A percentile compares a stretch with the other conserved stretches of the same genome.
These are phyloP conservation scores for Entomyzon cyanotis DNA, from an alignment of 2,113 vertebrate genomes.

Conservation along the genomic window DNA sequence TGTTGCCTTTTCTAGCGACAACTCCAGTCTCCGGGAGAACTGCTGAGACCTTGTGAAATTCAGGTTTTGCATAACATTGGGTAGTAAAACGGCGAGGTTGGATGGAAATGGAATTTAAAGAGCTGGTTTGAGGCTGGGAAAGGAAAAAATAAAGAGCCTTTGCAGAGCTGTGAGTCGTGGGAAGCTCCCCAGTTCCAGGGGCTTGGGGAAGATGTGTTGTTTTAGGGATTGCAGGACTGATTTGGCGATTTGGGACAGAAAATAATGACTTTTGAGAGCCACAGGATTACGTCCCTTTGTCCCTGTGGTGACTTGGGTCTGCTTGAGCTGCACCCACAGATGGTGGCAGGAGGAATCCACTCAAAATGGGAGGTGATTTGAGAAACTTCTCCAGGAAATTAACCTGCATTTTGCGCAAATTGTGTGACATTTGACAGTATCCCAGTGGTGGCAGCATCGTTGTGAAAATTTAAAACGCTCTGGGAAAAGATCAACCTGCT, in stretches of 20 bases:
- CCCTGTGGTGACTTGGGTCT: neutral
- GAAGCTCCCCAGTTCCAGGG: neutral
- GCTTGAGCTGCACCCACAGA: neutral
- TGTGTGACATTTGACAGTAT: neutral
- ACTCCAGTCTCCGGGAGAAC: neutral
- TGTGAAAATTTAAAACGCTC: neutral
- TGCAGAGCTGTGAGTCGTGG: neutral
- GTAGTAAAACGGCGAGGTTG: neutral
- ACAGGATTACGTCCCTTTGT: fast-evolving
- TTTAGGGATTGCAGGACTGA: neutral
- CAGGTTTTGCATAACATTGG: constrained; percentile 1
- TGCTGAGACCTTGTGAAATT: constrained; percentile 22
- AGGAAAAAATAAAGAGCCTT: neutral
- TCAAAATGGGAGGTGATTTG: neutral
- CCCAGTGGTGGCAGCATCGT: neutral
- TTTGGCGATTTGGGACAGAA: neutral
- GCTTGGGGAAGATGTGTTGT: neutral
- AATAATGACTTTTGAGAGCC: neutral
- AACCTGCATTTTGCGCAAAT: neutral
- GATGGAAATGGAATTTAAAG: neutral
- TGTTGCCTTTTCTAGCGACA: constrained; percentile 30
- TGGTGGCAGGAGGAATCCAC: neutral
- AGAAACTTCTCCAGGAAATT: neutral
- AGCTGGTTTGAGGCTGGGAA: neutral
- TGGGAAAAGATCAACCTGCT: neutral